Evolutionary conservation across 2,797 vertebrate genomes (phyloP), one percentile per base, ranked within the genome.

Genomic region (Chaetophractus vellerosus): DNA sequence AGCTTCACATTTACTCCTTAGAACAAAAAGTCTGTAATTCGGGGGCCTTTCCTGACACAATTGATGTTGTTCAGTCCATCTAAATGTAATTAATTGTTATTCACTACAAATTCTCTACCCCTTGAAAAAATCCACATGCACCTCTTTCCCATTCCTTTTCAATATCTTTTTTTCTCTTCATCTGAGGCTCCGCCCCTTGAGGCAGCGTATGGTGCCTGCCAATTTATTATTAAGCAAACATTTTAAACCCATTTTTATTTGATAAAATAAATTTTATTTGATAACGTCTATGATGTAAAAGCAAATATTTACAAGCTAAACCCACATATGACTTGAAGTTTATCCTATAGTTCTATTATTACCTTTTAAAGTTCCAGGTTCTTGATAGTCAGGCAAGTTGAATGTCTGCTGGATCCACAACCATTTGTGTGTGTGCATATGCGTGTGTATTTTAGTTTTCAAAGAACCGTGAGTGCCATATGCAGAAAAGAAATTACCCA

Each of bases 181-280:
- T 68, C 14, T 55, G 48, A 38, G 28, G 9, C 11, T 48, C 55
- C 31, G n/a, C 41, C 7, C 19, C 14, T 63, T 78, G 23, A 5
- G 90, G 24, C 12, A 90, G 45, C 38, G 50, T 85, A 66, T n/a
- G 0, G 8, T 1, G 11, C 12, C 31, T 79, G 41, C 26, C 0
- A 80, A 64, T 38, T 92, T 90, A 52, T 83, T 63, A 90, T 41
- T 63, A 63, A 61, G 6, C 23, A 93, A 93, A 19, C 2, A 79
- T 83, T 95, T 36, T 72, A 91, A 75, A 52, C 5, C 12, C 59
- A 63, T 87, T 85, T 88, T 93, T 95, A 86, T 55, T 83, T 93
- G 88, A 79, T 23, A 85, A 80, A n/a, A n/a, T n/a, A n/a, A n/a
- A n/a, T 85, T 88, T 93, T 95, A 86, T 55, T 83, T 93, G 88